Percentiles rank a stretch among this genome's conserved stretches.
Conservation (phyloP, 2,888 invertebrate genomes). For the Rhagophthalmus giganteus region DNA sequence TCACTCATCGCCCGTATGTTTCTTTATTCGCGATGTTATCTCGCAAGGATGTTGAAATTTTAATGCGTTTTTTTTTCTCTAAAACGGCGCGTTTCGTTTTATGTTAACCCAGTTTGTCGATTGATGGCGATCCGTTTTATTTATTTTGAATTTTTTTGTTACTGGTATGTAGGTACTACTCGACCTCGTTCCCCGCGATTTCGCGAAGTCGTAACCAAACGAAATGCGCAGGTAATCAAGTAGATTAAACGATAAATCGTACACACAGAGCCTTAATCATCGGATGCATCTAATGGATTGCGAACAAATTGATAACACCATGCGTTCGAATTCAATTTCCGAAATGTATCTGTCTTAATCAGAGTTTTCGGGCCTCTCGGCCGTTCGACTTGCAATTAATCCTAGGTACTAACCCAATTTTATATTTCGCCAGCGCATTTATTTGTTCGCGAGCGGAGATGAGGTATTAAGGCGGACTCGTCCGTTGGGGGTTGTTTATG, state of each 20-base stretch:
- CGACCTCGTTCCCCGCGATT: no score
- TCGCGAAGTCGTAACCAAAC: no score
- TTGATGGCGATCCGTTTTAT: no score
- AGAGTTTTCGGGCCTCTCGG: conserved; percentile 1
- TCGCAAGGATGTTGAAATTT: no score
- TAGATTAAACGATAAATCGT: background rate
- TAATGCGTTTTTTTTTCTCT: no score
- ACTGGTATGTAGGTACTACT: no score
- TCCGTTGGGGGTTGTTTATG: background rate
- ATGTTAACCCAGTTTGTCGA: no score
- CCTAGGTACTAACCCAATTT: conserved; percentile 3
- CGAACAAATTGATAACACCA: conserved; percentile 2
- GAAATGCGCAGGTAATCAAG: background rate
- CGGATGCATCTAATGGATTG: conserved; percentile 6
- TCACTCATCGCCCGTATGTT: no score
- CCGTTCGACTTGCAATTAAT: background rate
- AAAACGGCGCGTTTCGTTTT: no score
- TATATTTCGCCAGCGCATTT: background rate
- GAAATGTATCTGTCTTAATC: conserved; percentile 16
- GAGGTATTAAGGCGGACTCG: no score
- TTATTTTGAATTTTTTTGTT: no score
- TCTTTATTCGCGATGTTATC: no score
- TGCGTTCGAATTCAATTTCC: conserved; percentile 4
- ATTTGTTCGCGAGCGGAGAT: background rate
- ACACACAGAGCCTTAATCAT: background rate